Evolutionary conservation across 2,888 invertebrate genomes (phyloP), one percentile per base, ranked within the genome.

Genomic region (Ophion costatus): DNA sequence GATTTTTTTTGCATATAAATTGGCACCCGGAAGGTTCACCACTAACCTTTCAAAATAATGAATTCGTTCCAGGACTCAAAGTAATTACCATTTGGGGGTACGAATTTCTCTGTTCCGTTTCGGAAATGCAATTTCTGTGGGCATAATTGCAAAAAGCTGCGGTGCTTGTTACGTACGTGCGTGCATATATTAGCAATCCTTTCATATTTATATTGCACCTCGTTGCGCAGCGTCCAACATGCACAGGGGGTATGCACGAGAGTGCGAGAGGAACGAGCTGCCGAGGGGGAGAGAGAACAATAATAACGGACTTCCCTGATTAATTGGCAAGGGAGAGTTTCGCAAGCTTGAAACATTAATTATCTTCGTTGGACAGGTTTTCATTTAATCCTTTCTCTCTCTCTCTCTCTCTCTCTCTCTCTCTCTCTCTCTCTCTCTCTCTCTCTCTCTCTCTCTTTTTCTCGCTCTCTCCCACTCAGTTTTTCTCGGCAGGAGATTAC

Each of bases 311-410:
- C 24, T 77, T 29, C 42, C 7, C 87, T 90, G 90, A 90, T 90
- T 90, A 90, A 90, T 90, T 89, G 88, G 88, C 82, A 69, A 87
- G 82, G 38, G 59, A 59, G 77, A 87, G 82, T 88, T 85, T 77
- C 69, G 85, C 79, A 64, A 73, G 83, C 71, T 67, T 45, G 67
- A 71, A 66, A 87, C 90, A 90, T 90, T 86, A 88, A 90, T 90
- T 90, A 90, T 83, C 61, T 51, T 42, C 57, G n/a, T 42, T 81
- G 82, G 88, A 89, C 90, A 88, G 90, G 85, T 89, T 90, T 90
- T 90, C 87, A 88, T 90, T 90, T 89, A 80, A 75, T 51, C 22
- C 57, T 66, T 24, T 38, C 22, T 76, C 74, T 63, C 45, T n/a
- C 51, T 42, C 64, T 76, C 71, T 74, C 42, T 63, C 29, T 22